Base-by-base conservation (phyloP, 1,140 invertebrate species). In the Penaeus chinensis region DNA sequence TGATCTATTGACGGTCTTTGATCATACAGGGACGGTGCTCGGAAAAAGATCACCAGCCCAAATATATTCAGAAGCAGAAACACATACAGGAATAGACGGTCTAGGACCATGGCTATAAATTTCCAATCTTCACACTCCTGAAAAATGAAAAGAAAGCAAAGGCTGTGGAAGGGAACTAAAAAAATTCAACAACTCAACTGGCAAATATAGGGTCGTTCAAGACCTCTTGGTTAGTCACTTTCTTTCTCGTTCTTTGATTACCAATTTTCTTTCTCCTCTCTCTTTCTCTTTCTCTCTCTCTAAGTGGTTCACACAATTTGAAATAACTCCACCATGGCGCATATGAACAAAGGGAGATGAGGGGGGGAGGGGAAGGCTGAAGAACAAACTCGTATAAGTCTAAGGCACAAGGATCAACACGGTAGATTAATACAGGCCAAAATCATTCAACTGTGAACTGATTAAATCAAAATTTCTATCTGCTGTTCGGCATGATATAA, bases 41-140 rank as follows among this genome's bases (percentile, higher is more conserved):
- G 97, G 84, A 91, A 89, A 91, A 98, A 96, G 91, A 99, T 98
- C 89, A 95, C 95, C 3, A 97, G 97, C 4, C 97, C 99, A 54
- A 96, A 96, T 85, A 99, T 95, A 92, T 98, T 99, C 47, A 97
- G 96, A 22, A 98, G 92, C 4, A 98, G 98, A 93, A 99, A 99
- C 54, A 99, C 94, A 96, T 97, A 99, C 2, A 99, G 94, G 93
- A 99, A 99, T 91, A 99, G 96, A 74, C 99, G 94, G 91, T 98
- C 97, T 91, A 99, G 93, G 5, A 99, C 98, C 98, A 99, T 99
- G 2, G 99, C 99, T 85, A 99, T 97, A 92, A 98, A 99, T 93
- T 99, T 99, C 99, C 99, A 99, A 92, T 99, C 98, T 94, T 98
- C 97, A 54, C 98, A 95, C 32, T 97, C 95, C 97, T 98, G 89